Base-by-base conservation (phyloP, 2,113 vertebrate genomes). In the Oryzias woworae region DNA sequence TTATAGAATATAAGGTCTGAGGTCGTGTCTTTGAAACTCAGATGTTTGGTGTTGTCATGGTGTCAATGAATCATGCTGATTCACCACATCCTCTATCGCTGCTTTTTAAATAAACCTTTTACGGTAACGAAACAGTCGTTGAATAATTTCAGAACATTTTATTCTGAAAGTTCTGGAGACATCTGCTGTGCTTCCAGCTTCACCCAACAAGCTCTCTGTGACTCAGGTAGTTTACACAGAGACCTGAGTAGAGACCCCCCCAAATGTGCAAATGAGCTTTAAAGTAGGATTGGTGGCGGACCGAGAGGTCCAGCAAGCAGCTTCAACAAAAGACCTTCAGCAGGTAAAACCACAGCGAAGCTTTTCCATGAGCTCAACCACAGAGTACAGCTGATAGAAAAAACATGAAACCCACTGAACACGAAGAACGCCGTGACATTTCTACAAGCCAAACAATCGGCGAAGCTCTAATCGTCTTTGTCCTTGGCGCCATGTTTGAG, bases 401-500 rank as follows among this genome's bases (percentile, higher is more conserved):
- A 51, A 50, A 12, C 50, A 57, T 61, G 43, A 62, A 42, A 58
- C 54, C 42, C 24, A 18, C 59, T 36, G 54, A 67, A 72, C 49
- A 60, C 12, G 4, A 16, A 45, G 36, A 26, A 59, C n/a, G 57
- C 45, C 61, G 46, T 31, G 56, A 62, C 54, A 22, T 1, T 50
- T 3, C 2, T 26, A 14, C 46, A 14, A 50, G 20, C 43, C 43
- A 13, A 24, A 15, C 36, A 67, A 48, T 57, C 36, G 36, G 8
- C 36, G 8, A 36, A 65, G 51, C 55, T 46, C 69, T 82, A 97
- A 85, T 98, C 95, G n/a, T 98, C 95, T 73, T 96, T 96, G 81
- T 97, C 96, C 75, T 95, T 96, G 0, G 96, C 95, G 5, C 95
- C 95, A 0, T 97, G 95, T 76, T 97, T 98, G 49, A 97, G 92